Percentiles rank a stretch among this genome's conserved stretches.
phyloP scores from a whole-genome alignment of 2,113 vertebrate genomes.

The Seriola aureovittata region DNA sequence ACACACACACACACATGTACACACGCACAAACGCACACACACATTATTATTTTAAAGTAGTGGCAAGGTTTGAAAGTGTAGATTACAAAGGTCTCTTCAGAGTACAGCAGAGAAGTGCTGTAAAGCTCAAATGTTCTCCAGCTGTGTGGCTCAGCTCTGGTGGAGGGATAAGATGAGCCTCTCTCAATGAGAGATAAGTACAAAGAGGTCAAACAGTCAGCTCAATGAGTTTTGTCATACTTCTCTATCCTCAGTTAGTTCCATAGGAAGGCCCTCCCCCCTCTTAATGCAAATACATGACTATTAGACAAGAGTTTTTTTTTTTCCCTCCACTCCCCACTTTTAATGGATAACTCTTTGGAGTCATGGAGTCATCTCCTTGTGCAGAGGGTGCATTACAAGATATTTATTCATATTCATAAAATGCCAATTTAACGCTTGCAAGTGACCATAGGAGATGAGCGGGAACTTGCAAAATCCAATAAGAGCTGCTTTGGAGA shows the following conservation, averaged over 20 bases:
- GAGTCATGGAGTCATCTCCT: conserved; percentile 61
- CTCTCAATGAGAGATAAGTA: conserved; percentile 63
- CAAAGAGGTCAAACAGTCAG: conserved; percentile 63
- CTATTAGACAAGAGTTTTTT: conserved; percentile 56
- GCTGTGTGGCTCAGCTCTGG: conserved; percentile 54
- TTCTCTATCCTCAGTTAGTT: conserved; percentile 51
- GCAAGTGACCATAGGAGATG: conserved; percentile 69
- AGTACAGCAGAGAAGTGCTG: conserved; percentile 44
- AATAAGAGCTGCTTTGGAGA: conserved; percentile 76
- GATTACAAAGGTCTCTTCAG: conserved; percentile 63
- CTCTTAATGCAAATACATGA: conserved; percentile 72
- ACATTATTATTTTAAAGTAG: conserved; percentile 51
- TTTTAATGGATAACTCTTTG: conserved; percentile 68
- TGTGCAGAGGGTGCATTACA: conserved; percentile 66
- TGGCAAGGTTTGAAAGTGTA: conserved; percentile 41
- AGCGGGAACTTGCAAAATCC: conserved; percentile 73
- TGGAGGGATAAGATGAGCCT: conserved; percentile 65
- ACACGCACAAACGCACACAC: neutral
- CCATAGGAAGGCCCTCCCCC: conserved; percentile 63
- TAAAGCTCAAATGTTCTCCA: conserved; percentile 65
- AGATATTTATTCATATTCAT: conserved; percentile 81
- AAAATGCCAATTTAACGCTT: conserved; percentile 76
- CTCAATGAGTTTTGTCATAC: conserved; percentile 54
- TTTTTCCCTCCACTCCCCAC: neutral
- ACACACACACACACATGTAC: neutral